Base-by-base conservation (phyloP, 2,113 vertebrate species). In the Acanthisitta chloris region DNA sequence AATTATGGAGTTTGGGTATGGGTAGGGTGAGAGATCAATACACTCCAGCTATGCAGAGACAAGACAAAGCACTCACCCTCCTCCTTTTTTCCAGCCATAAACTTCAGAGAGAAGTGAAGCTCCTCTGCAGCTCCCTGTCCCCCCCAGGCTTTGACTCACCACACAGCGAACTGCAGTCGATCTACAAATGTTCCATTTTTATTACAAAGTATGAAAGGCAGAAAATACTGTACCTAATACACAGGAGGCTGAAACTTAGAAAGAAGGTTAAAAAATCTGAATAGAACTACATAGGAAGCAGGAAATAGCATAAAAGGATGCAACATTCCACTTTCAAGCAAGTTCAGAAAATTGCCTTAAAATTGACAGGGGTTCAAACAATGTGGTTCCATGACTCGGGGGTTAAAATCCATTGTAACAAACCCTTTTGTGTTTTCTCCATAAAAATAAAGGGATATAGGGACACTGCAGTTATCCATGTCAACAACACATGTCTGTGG, bases 161-260 rank as follows among this genome's bases (percentile, higher is more conserved):
- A 97, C 97, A 97, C 96, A 95, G 95, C 45, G 57, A 96, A 96
- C 93, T 97, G 96, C 94, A 97, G 90, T 97, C 98, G 94, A 96
- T 97, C 97, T 98, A 98, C 96, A 98, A 97, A 97, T 90, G 97
- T 98, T 98, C 92, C 64, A 29, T 96, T 98, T 98, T 98, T 98
- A 98, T 98, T 98, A 98, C 98, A 98, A 98, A 97, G 98, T 98
- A 98, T 97, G 97, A 98, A 98, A 98, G 97, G 97, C 97, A 98
- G 98, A 98, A 98, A 98, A 98, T 98, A 98, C 73, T 66, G 94
- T 97, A 98, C 97, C 97, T 98, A 97, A 97, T 97, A 98, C 97
- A 98, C 96, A 98, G 97, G 97, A 97, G 96, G 97, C 96, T 64
- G 84, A 97, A 98, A 98, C 97, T 93, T 91, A 97, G 97, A 98